A percentile compares a stretch with the other conserved stretches of the same genome.
Conservation (phyloP, 2,797 vertebrate species). For the Myotis pilosus region DNA sequence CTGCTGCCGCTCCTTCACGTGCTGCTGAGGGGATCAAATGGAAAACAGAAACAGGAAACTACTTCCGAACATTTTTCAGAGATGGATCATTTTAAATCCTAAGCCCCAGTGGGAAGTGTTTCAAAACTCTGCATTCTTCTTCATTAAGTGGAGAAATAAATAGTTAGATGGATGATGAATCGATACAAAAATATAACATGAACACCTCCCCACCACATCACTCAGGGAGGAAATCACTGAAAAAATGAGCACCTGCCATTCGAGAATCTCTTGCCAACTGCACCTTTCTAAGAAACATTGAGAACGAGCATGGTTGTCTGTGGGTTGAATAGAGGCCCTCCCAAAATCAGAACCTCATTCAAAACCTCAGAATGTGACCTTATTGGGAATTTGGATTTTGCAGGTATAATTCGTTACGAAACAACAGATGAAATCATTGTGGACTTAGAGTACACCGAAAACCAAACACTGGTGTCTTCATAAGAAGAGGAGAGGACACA, state of each 20-base stretch:
- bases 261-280: background rate
- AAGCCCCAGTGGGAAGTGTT: background rate
- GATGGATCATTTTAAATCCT: conserved; percentile 11
- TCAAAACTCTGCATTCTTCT: background rate
- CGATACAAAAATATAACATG: background rate
- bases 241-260: background rate
- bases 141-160: background rate
- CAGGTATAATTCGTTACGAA: background rate
- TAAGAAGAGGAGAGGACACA: background rate
- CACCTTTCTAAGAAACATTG: background rate
- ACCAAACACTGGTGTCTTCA: background rate
- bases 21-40: background rate
- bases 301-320: background rate
- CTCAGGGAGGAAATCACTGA: background rate
- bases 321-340: background rate
- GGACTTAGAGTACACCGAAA: background rate
- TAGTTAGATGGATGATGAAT: background rate
- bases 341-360: background rate
- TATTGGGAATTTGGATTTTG: background rate
- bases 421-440: background rate
- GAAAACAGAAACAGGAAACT: background rate
- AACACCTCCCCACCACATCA: background rate
- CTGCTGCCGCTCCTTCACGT: background rate
- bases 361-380: background rate
- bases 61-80: background rate